These are phyloP conservation scores for Brachylomia viminalis DNA, from an alignment of 2,888 invertebrate species.

Conservation along the genomic window DNA sequence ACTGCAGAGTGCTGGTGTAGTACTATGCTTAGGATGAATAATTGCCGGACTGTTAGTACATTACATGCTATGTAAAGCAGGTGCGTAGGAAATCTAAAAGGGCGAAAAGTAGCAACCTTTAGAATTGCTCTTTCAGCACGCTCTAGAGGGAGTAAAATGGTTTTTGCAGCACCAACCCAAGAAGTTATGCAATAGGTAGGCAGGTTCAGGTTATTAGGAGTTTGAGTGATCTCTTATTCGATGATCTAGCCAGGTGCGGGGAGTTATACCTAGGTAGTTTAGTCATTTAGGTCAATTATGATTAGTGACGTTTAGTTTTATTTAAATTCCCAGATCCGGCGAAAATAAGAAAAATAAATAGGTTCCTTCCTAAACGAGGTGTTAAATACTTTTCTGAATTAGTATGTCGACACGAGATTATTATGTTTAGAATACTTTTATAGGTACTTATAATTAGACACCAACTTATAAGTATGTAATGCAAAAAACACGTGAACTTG, in stretches of 20 bases:
- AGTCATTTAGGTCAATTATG: neutral
- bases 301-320: conserved; percentile 17
- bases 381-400: conserved; percentile 33
- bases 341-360: conserved; percentile 10
- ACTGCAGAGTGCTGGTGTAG: too few relatives aligned
- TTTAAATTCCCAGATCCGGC: conserved; percentile 1
- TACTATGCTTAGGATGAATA: too few relatives aligned
- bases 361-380: neutral
- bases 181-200: too few relatives aligned
- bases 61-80: too few relatives aligned
- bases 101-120: too few relatives aligned
- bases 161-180: too few relatives aligned
- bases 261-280: neutral
- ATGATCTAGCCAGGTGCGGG: neutral
- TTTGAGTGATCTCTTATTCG: neutral
- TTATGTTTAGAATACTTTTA: conserved; percentile 11
- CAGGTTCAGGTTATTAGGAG: too few relatives aligned
- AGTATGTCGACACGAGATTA: conserved; percentile 25
- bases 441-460: conserved; percentile 16
- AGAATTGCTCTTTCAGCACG: too few relatives aligned
- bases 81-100: too few relatives aligned
- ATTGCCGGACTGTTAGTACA: too few relatives aligned
- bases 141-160: too few relatives aligned
- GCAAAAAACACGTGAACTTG: conserved; percentile 17
- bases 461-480: conserved; percentile 24